These are phyloP conservation scores for Lasaia peninsularis DNA, from an alignment of 1,140 invertebrate genomes.

Conservation along the genomic window DNA sequence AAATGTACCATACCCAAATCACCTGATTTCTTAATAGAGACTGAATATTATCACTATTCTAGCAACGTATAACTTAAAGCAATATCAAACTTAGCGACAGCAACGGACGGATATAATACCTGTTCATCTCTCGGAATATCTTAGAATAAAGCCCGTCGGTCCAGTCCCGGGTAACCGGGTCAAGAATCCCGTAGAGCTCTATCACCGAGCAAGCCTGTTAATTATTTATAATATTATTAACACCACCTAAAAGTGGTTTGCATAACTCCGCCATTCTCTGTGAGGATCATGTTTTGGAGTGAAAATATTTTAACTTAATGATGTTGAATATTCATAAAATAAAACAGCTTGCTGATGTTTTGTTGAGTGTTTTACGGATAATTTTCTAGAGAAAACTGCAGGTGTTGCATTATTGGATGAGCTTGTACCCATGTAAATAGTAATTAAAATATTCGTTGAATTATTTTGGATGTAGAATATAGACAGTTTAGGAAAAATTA, in stretches of 20 bases:
- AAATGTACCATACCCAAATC: too few species aligned
- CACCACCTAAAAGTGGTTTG: slow-evolving; percentile 10
- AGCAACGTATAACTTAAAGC: not conserved
- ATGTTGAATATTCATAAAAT: slow-evolving; percentile 6
- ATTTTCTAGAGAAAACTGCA: not conserved
- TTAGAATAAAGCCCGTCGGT: slow-evolving; percentile 93
- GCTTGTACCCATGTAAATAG: too few species aligned
- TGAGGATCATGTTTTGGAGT: not conserved
- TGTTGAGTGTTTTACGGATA: not conserved
- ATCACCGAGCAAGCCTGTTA: slow-evolving; percentile 88
- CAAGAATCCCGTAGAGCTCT: slow-evolving; percentile 93
- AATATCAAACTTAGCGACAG: too few species aligned
- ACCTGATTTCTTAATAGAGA: too few species aligned
- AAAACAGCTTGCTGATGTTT: not conserved
- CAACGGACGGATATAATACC: slow-evolving; percentile 39
- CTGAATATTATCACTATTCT: too few species aligned
- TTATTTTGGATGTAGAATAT: too few species aligned
- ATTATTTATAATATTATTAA: slow-evolving; percentile 16
- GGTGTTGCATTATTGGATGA: not conserved
- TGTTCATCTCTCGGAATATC: slow-evolving; percentile 94
- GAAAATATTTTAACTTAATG: not conserved
- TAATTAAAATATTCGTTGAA: too few species aligned
- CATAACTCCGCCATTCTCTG: slow-evolving; percentile 2
- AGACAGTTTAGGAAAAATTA: too few species aligned
- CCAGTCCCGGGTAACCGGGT: slow-evolving; percentile 92